Base-by-base conservation (phyloP, 2,888 invertebrate species). In the Steromphala cineraria region DNA sequence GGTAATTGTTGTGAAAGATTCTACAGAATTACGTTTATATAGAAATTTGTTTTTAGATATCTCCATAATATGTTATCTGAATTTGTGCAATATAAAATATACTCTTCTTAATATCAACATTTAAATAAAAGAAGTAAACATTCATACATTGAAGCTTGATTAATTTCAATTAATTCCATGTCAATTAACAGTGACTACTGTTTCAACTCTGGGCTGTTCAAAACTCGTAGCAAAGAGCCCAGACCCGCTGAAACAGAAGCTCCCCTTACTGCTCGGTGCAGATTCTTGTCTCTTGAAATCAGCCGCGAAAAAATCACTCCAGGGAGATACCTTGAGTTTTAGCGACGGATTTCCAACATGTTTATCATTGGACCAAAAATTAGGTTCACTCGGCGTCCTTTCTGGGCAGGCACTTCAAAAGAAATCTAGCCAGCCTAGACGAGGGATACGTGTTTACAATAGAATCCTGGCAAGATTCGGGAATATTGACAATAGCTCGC, bases 351-450 rank as follows among this genome's bases (percentile, higher is more conserved):
- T 71, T 71, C 19, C 31, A 19, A 28, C 19, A 19, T 71, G 71
- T 71, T 71, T 71, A 71, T 36, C 28, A 31, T 28, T 19, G 71
- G 71, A 71, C 71, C 71, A 31, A 36, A 71, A 71, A 71, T 71
- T 71, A 71, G 71, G 71, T 31, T 36, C 71, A 71, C 56, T 56
- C 56, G 31, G 71, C 36, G 28, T 71, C 71, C 15, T 15, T 62
- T 71, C 31, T 71, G 71, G 71, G 71, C 71, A 71, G 17, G 28
- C 36, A 71, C 71, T 71, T 71, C 71, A 71, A 71, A 71, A 31
- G 71, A 71, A 71, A 71, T 71, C 71, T 36, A 71, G 71, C 71
- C 71, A 71, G 36, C 71, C 71, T 71, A 71, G 31, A 71, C 71
- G 40, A 36, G 36, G 71, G 36, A 36, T 36, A 71, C 13, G 19